Percentiles rank a stretch among this genome's conserved stretches.
Evolutionary conservation across 1,140 invertebrate species (phyloP).

Genomic region (Rhynchophorus ferrugineus): DNA sequence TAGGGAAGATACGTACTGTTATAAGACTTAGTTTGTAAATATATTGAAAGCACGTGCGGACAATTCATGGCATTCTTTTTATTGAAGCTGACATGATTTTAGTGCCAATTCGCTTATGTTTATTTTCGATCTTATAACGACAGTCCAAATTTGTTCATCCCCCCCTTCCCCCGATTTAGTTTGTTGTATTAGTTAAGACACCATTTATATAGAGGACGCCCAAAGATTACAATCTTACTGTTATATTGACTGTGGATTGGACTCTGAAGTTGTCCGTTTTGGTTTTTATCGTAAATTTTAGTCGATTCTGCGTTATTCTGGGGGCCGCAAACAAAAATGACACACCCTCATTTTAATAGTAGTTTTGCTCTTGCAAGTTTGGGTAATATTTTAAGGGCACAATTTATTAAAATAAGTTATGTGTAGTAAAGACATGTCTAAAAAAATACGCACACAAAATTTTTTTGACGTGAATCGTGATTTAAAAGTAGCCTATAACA

Average conservation of each 20-base stretch:
- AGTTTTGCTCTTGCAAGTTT: neutral
- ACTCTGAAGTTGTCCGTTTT: too few species aligned
- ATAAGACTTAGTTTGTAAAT: neutral
- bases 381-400: conserved; percentile 6
- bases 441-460: conserved; percentile 8
- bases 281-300: too few species aligned
- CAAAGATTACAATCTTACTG: too few species aligned
- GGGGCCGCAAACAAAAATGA: neutral
- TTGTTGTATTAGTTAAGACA: too few species aligned
- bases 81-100: neutral
- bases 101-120: neutral
- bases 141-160: too few species aligned
- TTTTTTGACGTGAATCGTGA: conserved; percentile 6
- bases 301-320: too few species aligned
- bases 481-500: conserved; percentile 8
- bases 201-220: too few species aligned
- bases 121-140: too few species aligned
- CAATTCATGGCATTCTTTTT: neutral
- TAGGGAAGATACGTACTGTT: too few species aligned
- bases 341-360: neutral
- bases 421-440: conserved; percentile 7
- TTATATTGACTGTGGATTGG: too few species aligned
- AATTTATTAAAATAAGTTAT: conserved; percentile 7
- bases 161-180: too few species aligned
- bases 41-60: neutral